phyloP scores from a whole-genome alignment of 2,113 vertebrate species.

The Phodopus roborovskii region DNA sequence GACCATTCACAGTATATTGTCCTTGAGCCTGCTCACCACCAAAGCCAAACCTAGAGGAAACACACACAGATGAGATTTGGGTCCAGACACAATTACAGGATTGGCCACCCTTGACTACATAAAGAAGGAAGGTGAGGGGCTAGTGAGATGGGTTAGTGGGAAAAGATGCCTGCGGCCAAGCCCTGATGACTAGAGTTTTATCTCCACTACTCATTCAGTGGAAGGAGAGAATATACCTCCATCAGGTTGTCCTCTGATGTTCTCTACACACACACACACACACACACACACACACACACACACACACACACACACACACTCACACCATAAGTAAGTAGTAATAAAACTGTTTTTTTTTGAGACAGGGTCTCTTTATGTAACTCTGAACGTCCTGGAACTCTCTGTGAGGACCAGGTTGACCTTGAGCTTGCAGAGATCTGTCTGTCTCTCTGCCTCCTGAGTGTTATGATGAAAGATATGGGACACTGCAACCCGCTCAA shows the following conservation, averaged over 20 bases:
- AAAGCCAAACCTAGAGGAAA: neutral
- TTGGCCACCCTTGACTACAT: neutral
- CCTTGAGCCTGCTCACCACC: neutral
- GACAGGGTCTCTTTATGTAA: neutral
- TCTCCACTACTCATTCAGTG: neutral
- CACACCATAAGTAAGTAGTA: too few species aligned
- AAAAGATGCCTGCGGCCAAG: neutral
- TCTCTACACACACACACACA: too few species aligned
- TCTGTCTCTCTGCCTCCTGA: neutral
- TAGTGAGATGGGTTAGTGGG: neutral
- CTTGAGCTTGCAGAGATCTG: neutral
- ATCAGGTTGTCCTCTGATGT: neutral
- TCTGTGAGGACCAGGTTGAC: neutral
- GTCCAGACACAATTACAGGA: neutral
- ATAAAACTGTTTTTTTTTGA: too few species aligned
- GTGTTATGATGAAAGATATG: neutral
- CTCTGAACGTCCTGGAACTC: neutral
- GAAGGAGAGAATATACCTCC: neutral
- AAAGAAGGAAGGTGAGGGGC: neutral
- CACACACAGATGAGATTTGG: neutral
- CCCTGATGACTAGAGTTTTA: neutral
- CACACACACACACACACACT: too few species aligned
- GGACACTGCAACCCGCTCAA: neutral
- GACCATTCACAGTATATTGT: constrained; percentile 74
- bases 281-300: too few species aligned